Evolutionary conservation across 2,113 vertebrate genomes (phyloP).

Genomic region (Hippocampus barbouri): DNA sequence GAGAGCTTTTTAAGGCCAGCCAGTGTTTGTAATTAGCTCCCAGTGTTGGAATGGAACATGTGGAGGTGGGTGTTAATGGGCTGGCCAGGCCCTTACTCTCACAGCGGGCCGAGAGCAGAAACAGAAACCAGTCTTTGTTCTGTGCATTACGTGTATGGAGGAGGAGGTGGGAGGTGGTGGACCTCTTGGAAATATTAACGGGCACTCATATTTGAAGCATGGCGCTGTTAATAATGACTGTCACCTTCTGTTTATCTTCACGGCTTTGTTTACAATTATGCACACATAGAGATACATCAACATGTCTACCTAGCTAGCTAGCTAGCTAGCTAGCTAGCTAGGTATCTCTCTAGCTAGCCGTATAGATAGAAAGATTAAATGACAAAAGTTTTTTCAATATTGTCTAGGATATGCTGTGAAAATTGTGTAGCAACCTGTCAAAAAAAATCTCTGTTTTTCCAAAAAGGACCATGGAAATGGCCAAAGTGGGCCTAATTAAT

Average conservation of each 20-base stretch:
- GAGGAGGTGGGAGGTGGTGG: slow-evolving; percentile 53
- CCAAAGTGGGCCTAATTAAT: too few relatives aligned
- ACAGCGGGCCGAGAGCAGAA: slow-evolving; percentile 80
- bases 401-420: too few relatives aligned
- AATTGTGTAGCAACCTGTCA: too few relatives aligned
- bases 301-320: too few relatives aligned
- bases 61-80: slow-evolving; percentile 85
- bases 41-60: slow-evolving; percentile 86
- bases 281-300: too few relatives aligned
- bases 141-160: slow-evolving; percentile 65
- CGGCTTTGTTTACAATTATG: slow-evolving; percentile 33
- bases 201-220: slow-evolving; percentile 64
- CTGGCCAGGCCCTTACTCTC: slow-evolving; percentile 76
- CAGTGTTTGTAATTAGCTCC: slow-evolving; percentile 96
- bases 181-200: slow-evolving; percentile 73
- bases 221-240: slow-evolving; percentile 48
- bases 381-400: too few relatives aligned
- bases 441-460: too few relatives aligned
- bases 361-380: too few relatives aligned
- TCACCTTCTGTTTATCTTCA: slow-evolving; percentile 45
- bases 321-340: too few relatives aligned
- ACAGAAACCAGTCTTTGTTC: slow-evolving; percentile 79
- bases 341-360: too few relatives aligned
- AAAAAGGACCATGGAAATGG: too few relatives aligned
- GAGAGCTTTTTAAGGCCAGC: slow-evolving; percentile 83